Evolutionary conservation across 2,113 vertebrate species (phyloP).

Genomic region (Laterallus jamaicensis): DNA sequence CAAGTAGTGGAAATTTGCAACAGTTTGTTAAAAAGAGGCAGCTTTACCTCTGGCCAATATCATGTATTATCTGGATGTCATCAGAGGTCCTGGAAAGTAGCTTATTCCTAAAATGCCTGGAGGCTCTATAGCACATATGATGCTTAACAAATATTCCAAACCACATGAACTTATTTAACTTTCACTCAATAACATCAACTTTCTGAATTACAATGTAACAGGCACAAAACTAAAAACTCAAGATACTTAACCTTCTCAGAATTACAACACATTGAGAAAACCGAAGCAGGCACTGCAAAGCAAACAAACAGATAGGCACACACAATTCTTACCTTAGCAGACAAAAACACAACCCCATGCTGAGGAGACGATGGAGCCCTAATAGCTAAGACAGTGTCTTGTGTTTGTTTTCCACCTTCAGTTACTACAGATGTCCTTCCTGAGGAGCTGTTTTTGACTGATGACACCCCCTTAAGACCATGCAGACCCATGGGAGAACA

Average conservation of each 20-base stretch:
- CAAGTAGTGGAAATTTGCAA: conserved; percentile 59
- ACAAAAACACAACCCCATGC: neutral
- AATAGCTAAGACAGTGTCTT: neutral
- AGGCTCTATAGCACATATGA: neutral
- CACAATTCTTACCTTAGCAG: neutral
- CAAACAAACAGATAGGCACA: neutral
- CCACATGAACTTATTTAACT: neutral
- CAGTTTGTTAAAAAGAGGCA: conserved; percentile 53
- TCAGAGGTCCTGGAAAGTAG: conserved; percentile 59
- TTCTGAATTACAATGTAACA: neutral
- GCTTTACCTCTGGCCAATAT: conserved; percentile 57
- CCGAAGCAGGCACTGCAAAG: neutral
- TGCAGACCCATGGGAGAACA: neutral
- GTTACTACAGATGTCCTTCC: neutral
- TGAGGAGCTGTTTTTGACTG: neutral
- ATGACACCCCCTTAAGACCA: neutral
- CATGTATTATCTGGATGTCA: conserved; percentile 64
- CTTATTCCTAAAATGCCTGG: conserved; percentile 38
- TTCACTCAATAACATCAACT: neutral
- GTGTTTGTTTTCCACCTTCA: neutral
- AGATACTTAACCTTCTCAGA: neutral
- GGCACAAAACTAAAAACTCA: too few species aligned
- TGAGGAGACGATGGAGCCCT: neutral
- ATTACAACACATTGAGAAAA: neutral
- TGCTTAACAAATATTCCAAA: conserved; percentile 17